Evolutionary conservation across 2,888 invertebrate species (phyloP), one percentile per base, ranked within the genome.

Genomic region (Pyralis farinalis): DNA sequence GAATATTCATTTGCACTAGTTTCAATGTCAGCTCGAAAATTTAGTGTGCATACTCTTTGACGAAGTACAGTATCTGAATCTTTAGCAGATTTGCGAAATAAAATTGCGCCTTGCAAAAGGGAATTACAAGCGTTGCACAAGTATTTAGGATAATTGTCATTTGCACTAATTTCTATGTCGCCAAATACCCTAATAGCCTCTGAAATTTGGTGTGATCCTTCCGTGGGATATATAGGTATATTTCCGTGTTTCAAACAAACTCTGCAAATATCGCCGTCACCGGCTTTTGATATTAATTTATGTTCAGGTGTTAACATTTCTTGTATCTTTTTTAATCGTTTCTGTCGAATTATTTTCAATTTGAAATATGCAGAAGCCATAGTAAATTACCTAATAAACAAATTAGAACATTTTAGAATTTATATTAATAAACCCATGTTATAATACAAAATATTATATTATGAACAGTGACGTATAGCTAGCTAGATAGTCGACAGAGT

Each of bases 201-300:
- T n/a, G 57, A 48, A 30, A 79, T 48, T 34, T 76, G 60, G 10
- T 48, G 43, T 0, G 46, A 30, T 16, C 46, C 42, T 9, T 63
- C 48, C 6, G 49, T 40, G 1, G 46, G 52, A 42, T 57, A 73
- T 40, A 85, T 79, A 11, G 67, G 53, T 40, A 71, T 54, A 2
- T 40, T 44, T n/a, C 72, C 83, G 11, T 62, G 43, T 43, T 71
- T 59, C 12, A 84, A 55, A 60, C 85, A 86, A 32, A 82, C 58
- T 49, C 85, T 68, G 52, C 86, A 84, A 10, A 45, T 55, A 21
- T 42, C 43, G 7, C 7, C 12, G 29, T 16, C 10, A 21, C 20
- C 11, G 11, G 43, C 16, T 12, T 42, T 46, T 27, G 11, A 12
- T 11, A 25, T 25, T 11, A 31, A 11, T 9, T 30, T 12, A 6